A percentile compares a stretch with the other conserved stretches of the same genome.
Conservation (phyloP, 2,113 vertebrate species). For the Nannospalax galili region DNA sequence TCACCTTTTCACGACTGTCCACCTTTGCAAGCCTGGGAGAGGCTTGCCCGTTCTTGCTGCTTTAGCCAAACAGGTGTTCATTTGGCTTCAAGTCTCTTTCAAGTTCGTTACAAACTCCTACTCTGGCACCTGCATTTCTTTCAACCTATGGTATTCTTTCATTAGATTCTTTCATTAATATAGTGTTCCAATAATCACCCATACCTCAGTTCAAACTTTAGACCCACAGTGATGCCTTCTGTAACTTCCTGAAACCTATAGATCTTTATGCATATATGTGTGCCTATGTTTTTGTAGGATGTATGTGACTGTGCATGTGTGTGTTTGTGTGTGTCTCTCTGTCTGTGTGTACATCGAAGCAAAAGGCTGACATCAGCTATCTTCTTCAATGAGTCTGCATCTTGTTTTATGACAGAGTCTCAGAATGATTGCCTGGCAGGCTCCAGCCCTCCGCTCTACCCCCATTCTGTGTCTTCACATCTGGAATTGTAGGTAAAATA, state of each 20-base stretch:
- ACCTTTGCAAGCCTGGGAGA: not conserved
- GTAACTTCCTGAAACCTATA: not conserved
- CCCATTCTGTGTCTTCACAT: not conserved
- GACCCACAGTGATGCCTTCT: not conserved
- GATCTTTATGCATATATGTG: too few species aligned
- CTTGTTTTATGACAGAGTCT: not conserved
- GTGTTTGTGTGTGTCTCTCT: too few species aligned
- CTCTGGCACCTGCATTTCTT: not conserved
- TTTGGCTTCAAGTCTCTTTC: not conserved
- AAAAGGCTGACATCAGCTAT: not conserved
- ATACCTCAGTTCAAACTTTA: not conserved
- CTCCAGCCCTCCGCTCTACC: too few species aligned
- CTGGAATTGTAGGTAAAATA: not conserved
- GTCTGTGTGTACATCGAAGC: rapidly evolving
- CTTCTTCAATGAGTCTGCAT: not conserved
- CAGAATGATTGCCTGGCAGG: not conserved
- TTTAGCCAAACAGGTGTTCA: too few species aligned
- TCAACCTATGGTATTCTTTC: not conserved
- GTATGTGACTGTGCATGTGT: not conserved
- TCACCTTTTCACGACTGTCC: too few species aligned
- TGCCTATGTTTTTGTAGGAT: too few species aligned
- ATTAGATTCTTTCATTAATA: too few species aligned
- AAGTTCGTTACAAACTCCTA: too few species aligned
- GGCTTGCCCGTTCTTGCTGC: rapidly evolving
- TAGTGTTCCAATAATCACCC: not conserved